These are phyloP conservation scores for Synanthedon myopaeformis DNA, from an alignment of 2,888 invertebrate species.

Conservation along the genomic window DNA sequence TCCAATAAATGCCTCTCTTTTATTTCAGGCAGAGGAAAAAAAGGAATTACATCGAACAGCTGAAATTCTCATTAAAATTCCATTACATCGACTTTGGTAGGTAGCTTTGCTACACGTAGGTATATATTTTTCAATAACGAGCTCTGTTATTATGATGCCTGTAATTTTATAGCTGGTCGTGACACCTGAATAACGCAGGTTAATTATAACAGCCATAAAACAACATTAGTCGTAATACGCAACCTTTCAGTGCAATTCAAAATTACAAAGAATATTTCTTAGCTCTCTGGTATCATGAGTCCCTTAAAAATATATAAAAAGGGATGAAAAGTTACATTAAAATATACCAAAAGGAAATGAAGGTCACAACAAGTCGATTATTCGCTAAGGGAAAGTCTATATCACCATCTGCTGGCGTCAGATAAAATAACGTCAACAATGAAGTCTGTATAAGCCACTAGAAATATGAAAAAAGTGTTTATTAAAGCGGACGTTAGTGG, in stretches of 20 bases:
- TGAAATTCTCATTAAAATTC: conserved; percentile 60
- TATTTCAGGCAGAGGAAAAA: conserved; percentile 31
- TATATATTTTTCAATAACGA: conserved; percentile 8
- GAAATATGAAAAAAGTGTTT: conserved; percentile 3
- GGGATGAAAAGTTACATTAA: no score
- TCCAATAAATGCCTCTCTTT: conserved; percentile 42
- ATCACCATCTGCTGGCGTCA: conserved; percentile 9
- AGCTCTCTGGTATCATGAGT: no score
- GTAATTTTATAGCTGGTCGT: background rate
- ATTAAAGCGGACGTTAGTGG: conserved; percentile 14
- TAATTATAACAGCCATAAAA: no score
- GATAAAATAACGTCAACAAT: conserved; percentile 22
- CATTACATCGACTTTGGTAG: conserved; percentile 41
- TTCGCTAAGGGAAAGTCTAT: background rate
- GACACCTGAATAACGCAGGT: no score
- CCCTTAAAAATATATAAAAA: no score
- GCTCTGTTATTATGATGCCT: background rate
- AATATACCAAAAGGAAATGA: background rate
- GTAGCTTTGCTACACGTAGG: conserved; percentile 6
- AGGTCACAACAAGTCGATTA: background rate
- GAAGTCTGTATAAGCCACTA: conserved; percentile 7
- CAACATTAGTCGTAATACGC: no score
- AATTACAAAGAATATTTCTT: no score
- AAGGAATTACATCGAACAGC: conserved; percentile 39
- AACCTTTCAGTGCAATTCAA: no score